These are phyloP conservation scores for Drosophila diplacantha DNA, from an alignment of 2,888 invertebrate species.

Conservation along the genomic window DNA sequence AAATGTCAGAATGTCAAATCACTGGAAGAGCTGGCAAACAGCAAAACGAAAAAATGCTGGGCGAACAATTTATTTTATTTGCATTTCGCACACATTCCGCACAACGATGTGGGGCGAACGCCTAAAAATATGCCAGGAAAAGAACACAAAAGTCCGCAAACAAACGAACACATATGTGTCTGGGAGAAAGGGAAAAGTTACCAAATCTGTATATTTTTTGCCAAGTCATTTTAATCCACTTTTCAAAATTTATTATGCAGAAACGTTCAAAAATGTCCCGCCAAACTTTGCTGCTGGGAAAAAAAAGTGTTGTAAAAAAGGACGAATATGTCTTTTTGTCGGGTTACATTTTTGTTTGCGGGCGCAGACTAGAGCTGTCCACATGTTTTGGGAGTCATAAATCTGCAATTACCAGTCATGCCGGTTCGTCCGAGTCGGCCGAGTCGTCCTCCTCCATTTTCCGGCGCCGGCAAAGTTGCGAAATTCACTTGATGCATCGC, in stretches of 20 bases:
- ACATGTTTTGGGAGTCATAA: conserved; percentile 63
- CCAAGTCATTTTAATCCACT: conserved; percentile 61
- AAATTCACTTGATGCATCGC: conserved; percentile 46
- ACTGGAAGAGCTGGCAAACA: conserved; percentile 33
- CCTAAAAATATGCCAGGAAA: conserved; percentile 56
- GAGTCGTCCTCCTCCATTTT: conserved; percentile 12
- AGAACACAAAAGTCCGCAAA: conserved; percentile 43
- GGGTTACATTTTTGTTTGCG: conserved; percentile 10
- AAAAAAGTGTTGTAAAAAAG: conserved; percentile 3
- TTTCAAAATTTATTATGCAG: conserved; percentile 66
- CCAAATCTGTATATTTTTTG: conserved; percentile 41
- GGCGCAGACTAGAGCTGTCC: conserved; percentile 42
- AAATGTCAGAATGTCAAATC: conserved; percentile 64
- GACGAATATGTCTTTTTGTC: conserved; percentile 8
- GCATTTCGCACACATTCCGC: conserved; percentile 31
- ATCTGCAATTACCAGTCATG: conserved; percentile 64
- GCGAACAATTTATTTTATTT: conserved; percentile 38
- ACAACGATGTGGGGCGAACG: conserved; percentile 20
- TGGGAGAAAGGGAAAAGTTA: conserved; percentile 4
- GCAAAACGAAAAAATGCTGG: conserved; percentile 5
- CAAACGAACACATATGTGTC: not conserved
- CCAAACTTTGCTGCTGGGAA: conserved; percentile 35
- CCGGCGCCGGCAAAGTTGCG: conserved; percentile 29
- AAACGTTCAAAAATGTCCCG: conserved; percentile 55
- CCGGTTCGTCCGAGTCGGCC: conserved; percentile 17